phyloP scores from a whole-genome alignment of 2,113 vertebrate genomes.

The Ornithorhynchus anatinus region DNA sequence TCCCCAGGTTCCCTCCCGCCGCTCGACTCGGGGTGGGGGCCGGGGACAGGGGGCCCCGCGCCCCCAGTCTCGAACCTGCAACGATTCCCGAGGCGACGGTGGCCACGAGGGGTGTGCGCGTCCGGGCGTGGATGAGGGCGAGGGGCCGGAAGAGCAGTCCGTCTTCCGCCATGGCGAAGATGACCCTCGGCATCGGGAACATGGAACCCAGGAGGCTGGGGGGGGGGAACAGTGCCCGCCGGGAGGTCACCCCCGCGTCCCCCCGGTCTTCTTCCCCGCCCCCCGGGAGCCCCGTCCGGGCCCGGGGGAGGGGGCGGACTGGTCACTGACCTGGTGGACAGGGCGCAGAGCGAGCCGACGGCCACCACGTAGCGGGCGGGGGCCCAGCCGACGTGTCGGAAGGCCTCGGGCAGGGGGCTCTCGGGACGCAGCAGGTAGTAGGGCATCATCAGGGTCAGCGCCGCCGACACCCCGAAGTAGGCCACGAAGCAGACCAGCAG shows the following conservation, averaged over 20 bases:
- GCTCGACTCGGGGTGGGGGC: too few species aligned
- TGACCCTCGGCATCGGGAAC: constrained; percentile 97
- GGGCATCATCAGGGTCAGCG: constrained; percentile 95
- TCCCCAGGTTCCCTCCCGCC: too few species aligned
- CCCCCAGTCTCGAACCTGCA: constrained; percentile 74
- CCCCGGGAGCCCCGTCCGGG: background rate
- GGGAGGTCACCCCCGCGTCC: background rate
- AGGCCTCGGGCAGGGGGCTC: constrained; percentile 92
- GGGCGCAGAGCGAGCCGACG: constrained; percentile 90
- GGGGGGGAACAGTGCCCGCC: background rate
- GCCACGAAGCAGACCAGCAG: constrained; percentile 93
- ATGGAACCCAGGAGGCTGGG: constrained; percentile 92
- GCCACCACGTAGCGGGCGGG: constrained; percentile 90
- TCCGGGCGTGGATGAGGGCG: constrained; percentile 77
- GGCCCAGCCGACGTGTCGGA: constrained; percentile 82
- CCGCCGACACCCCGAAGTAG: constrained; percentile 91
- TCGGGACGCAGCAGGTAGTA: constrained; percentile 84
- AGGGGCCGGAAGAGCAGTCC: constrained; percentile 87
- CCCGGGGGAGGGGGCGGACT: background rate
- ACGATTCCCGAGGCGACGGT: constrained; percentile 85
- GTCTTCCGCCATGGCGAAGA: constrained; percentile 95
- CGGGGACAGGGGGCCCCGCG: too few species aligned
- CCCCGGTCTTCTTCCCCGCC: background rate
- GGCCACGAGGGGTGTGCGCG: constrained; percentile 87
- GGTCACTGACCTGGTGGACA: constrained; percentile 88